Base-by-base conservation (phyloP, 2,113 vertebrate species). In the Coptodon rendalli region DNA sequence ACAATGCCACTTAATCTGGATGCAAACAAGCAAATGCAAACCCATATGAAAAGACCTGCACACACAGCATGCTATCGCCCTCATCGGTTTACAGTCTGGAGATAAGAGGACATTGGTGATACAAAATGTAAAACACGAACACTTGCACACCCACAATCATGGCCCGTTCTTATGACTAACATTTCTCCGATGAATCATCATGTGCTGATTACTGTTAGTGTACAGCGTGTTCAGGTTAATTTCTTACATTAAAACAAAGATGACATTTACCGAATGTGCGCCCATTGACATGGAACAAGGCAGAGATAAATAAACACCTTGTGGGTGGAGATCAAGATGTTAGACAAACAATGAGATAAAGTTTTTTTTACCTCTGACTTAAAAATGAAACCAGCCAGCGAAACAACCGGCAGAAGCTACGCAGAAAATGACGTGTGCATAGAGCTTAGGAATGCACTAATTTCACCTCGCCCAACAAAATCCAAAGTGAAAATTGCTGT, bases 241-340 rank as follows among this genome's bases (percentile, higher is more conserved):
- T 84, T 48, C 40, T 81, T 86, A 19, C 63, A 87, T 86, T 86
- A 83, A 86, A 93, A 87, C 71, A 66, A 87, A 89, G 52, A 79
- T 90, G 81, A 88, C 84, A 89, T 90, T 91, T 91, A 80, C 12
- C 6, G 59, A 89, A 83, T 29, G 85, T 31, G n/a, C 73, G 36
- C 84, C 29, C 43, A 31, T 80, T 87, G 81, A 86, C 34, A 83
- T 34, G n/a, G 73, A 89, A 88, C 85, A 78, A 81, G 56, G 71
- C 73, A 36, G 81, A 81, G 81, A 63, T 17, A 34, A 86, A 84
- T 27, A 50, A 53, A 85, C 79, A 57, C 36, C 34, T 27, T 48
- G 36, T 59, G 68, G 82, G 80, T 38, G 84, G 81, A 84, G 84
- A 40, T 56, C 7, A 82, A 83, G 56, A 68, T 19, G 14, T 56